These are phyloP conservation scores for Lophius piscatorius DNA, from an alignment of 2,113 vertebrate genomes.

Conservation along the genomic window DNA sequence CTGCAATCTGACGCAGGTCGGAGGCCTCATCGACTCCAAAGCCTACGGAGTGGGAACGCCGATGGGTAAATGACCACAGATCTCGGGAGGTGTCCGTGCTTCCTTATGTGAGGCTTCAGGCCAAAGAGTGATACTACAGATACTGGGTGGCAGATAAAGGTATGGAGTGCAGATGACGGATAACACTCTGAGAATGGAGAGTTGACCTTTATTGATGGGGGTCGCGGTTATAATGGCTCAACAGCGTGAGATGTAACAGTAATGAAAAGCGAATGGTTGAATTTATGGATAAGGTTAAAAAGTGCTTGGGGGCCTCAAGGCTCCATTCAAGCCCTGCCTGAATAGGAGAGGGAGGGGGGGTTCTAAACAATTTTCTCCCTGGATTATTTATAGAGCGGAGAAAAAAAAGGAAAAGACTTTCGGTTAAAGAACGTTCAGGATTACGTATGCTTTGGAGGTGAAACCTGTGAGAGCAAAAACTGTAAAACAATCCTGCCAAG, in stretches of 20 bases:
- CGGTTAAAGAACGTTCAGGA: conserved; percentile 5
- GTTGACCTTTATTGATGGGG: conserved; percentile 66
- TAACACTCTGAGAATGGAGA: conserved; percentile 25
- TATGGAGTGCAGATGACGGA: conserved; percentile 36
- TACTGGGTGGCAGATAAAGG: conserved; percentile 25
- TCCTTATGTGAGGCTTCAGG: conserved; percentile 1
- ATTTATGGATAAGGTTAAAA: conserved; percentile 62
- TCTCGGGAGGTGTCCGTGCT: not conserved
- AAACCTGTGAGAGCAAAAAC: conserved; percentile 12
- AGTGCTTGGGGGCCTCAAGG: conserved; percentile 22
- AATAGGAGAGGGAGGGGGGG: not conserved
- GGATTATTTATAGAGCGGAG: conserved; percentile 18
- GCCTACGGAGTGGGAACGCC: conserved; percentile 97
- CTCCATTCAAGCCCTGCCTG: not conserved
- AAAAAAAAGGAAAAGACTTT: conserved; percentile 20
- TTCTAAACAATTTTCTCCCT: conserved; percentile 32
- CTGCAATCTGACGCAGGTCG: conserved; percentile 97
- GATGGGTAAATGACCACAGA: conserved; percentile 85
- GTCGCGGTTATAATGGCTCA: conserved; percentile 33
- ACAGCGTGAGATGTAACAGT: conserved; percentile 45
- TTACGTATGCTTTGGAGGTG: conserved; percentile 27
- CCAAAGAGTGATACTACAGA: conserved; percentile 10
- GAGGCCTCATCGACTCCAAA: conserved; percentile 97
- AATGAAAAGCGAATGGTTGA: conserved; percentile 58
- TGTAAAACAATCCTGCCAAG: conserved; percentile 22